Conservation (phyloP, 2,888 invertebrate genomes). For the Euplagia quadripunctaria region DNA sequence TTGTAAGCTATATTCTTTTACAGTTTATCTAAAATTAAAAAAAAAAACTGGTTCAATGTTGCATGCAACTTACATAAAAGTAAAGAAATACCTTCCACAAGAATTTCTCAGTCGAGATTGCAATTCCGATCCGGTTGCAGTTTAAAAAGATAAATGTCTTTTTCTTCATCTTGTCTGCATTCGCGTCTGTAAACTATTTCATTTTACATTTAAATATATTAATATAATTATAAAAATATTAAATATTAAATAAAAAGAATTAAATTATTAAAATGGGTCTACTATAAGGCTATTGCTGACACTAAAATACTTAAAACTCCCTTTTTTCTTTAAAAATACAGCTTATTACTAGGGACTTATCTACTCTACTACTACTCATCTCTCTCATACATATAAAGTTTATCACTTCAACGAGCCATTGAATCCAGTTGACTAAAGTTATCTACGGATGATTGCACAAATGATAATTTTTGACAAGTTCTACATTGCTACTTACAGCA, state of each 20-base stretch:
- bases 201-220: not conserved
- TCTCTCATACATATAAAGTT: too few relatives aligned
- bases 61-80: not conserved
- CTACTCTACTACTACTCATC: too few relatives aligned
- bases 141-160: constrained; percentile 2
- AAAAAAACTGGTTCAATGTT: not conserved
- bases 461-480: too few relatives aligned
- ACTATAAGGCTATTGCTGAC: not conserved
- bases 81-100: not conserved
- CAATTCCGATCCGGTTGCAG: not conserved
- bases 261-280: not conserved
- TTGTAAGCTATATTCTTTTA: too few relatives aligned
- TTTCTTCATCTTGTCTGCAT: not conserved
- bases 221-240: not conserved
- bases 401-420: too few relatives aligned
- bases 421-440: too few relatives aligned
- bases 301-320: too few relatives aligned
- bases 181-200: not conserved
- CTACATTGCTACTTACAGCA: too few relatives aligned
- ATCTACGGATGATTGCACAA: too few relatives aligned
- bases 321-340: too few relatives aligned
- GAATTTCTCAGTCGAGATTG: constrained; percentile 10
- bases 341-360: too few relatives aligned
- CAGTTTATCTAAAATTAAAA: not conserved
- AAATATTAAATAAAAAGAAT: too few relatives aligned